Percentiles rank a stretch among this genome's conserved stretches.
Evolutionary conservation across 2,113 vertebrate genomes (phyloP).

Genomic region (Chionis minor): DNA sequence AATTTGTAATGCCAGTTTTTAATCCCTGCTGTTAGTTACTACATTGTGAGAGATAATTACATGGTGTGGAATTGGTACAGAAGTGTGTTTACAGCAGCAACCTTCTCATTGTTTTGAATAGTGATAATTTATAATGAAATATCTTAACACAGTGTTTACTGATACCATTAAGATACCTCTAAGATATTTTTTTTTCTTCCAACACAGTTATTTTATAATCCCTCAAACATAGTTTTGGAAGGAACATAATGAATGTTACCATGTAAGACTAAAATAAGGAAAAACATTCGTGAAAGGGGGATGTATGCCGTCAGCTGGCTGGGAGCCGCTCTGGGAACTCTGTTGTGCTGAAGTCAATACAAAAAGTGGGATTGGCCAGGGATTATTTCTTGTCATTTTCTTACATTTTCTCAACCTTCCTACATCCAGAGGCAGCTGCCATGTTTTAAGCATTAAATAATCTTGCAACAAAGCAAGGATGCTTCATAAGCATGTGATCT

Average conservation of each 20-base stretch:
- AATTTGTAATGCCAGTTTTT: constrained; percentile 26
- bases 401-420: not conserved
- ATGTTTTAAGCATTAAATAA: not conserved
- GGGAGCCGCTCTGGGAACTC: not conserved
- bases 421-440: not conserved
- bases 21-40: constrained; percentile 18
- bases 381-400: not conserved
- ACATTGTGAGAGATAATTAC: constrained; percentile 23
- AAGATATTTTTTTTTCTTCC: not conserved
- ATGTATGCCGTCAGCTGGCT: not conserved
- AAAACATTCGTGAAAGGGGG: not conserved
- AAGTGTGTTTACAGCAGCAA: constrained; percentile 38
- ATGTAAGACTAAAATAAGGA: not conserved
- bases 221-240: not conserved
- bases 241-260: not conserved
- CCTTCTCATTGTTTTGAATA: constrained; percentile 43
- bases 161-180: not conserved
- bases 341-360: not conserved
- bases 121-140: constrained; percentile 2
- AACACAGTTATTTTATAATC: not conserved
- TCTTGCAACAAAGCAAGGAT: not conserved
- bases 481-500: not conserved
- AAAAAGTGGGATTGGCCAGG: not conserved
- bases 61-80: constrained; percentile 2
- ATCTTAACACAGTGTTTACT: not conserved